Percentiles rank a stretch among this genome's conserved stretches.
These are phyloP conservation scores for Bradypodion pumilum DNA, from an alignment of 2,797 vertebrate genomes.

Conservation along the genomic window DNA sequence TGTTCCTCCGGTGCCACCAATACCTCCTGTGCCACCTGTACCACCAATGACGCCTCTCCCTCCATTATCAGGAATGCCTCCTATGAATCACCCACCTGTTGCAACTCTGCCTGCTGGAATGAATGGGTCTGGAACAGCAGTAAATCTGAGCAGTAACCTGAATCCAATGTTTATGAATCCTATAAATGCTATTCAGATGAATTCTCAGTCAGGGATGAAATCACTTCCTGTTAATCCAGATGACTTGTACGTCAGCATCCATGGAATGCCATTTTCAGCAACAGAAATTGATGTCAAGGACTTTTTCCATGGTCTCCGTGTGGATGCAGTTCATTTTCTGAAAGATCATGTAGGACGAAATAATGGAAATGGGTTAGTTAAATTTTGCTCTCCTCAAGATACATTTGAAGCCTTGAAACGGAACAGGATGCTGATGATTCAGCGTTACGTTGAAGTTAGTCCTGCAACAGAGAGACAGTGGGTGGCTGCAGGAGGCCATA, in stretches of 20 bases:
- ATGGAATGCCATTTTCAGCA: constrained; percentile 93
- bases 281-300: constrained; percentile 92
- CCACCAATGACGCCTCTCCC: constrained; percentile 91
- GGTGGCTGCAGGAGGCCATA: constrained; percentile 83
- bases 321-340: constrained; percentile 88
- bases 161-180: constrained; percentile 94
- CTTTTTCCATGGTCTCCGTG: constrained; percentile 91
- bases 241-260: constrained; percentile 90
- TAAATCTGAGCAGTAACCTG: constrained; percentile 86
- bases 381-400: constrained; percentile 94
- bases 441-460: constrained; percentile 92
- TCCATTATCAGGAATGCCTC: constrained; percentile 90
- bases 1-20: constrained; percentile 86
- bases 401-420: constrained; percentile 94
- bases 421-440: constrained; percentile 94
- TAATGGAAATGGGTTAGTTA: constrained; percentile 91
- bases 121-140: constrained; percentile 83
- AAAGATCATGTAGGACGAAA: constrained; percentile 91
- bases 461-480: constrained; percentile 95
- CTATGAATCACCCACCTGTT: constrained; percentile 93
- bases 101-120: constrained; percentile 87
- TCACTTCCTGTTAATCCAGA: constrained; percentile 87
- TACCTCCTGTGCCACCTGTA: constrained; percentile 89
- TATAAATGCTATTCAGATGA: constrained; percentile 84
- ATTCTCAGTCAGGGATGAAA: constrained; percentile 91